These are phyloP conservation scores for Eulemur mongoz DNA, from an alignment of 2,797 vertebrate genomes.

Conservation along the genomic window DNA sequence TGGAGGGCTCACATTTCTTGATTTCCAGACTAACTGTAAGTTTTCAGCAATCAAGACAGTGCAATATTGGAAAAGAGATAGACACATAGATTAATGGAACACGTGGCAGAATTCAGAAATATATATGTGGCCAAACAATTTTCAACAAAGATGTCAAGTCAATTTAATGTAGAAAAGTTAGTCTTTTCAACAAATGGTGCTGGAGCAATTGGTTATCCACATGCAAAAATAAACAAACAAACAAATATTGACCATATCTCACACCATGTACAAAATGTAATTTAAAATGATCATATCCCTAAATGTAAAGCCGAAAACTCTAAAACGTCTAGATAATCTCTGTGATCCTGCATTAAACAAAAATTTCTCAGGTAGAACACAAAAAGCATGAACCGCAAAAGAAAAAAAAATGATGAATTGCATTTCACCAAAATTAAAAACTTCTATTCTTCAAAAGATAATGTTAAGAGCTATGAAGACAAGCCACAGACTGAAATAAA, in stretches of 20 bases:
- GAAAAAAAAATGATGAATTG: background rate
- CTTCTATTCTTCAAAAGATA: background rate
- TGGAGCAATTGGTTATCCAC: background rate
- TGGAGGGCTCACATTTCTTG: background rate
- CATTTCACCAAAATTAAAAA: background rate
- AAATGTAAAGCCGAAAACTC: background rate
- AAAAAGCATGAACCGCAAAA: background rate
- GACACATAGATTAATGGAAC: background rate
- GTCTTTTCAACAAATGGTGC: background rate
- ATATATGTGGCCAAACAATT: background rate
- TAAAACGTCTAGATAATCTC: background rate
- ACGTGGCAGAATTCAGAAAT: background rate
- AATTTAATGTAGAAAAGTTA: background rate
- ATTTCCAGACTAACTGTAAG: background rate
- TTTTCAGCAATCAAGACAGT: background rate
- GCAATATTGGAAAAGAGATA: background rate
- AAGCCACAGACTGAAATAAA: background rate
- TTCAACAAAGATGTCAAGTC: background rate
- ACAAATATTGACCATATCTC: background rate
- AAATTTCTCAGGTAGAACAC: background rate
- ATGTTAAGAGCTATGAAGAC: background rate
- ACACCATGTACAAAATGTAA: background rate
- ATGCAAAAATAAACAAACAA: background rate
- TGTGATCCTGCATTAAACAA: background rate
- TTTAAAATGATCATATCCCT: background rate